Base-by-base conservation (phyloP, 2,888 invertebrate species). In the Pristionchus arcanus region DNA sequence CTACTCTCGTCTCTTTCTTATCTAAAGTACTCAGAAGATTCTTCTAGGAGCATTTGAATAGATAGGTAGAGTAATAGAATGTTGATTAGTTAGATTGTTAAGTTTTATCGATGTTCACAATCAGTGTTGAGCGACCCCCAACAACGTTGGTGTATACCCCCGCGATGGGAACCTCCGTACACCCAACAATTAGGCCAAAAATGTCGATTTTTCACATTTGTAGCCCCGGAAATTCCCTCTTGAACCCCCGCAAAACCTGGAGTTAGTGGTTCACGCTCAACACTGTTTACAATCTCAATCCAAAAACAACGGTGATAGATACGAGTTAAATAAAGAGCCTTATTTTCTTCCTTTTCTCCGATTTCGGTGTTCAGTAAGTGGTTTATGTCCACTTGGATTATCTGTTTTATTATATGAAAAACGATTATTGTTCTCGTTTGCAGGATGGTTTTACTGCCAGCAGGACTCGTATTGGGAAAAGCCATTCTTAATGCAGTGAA, bases 1-100 rank as follows among this genome's bases (percentile, higher is more conserved):
- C 98, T 0, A 95, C 97, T 16, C 98, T 98, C 98, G 97, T 98
- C 15, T 96, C 96, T 92, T 95, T 96, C 3, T 97, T 97, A 37
- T 97, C 98, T 15, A 96, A 96, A 91, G 96, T 97, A 88, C 97
- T 97, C 95, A 96, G 97, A 94, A 97, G 97, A 66, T 97, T 97
- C 95, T 97, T 97, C 95, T 97, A 96, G 95, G 21, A 0, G 28
- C 9, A 11, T 15, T 11, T 21, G 28, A 84, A 49, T 49, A 25
- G 55, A n/a, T 84, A 84, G 53, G 28, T 37, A 28, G n/a, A 21
- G 81, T 83, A n/a, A 21, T 81, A 11, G 42, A 81, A 55, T 81
- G 21, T 53, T 34, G 21, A 31, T 19, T 86, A 53, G 63, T 66
- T 86, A 63, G 11, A n/a, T 59, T 55, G 21, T 59, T 49, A 53